Evolutionary conservation across 2,113 vertebrate genomes (phyloP), one percentile per base, ranked within the genome.

Genomic region (Spea multiplicata): DNA sequence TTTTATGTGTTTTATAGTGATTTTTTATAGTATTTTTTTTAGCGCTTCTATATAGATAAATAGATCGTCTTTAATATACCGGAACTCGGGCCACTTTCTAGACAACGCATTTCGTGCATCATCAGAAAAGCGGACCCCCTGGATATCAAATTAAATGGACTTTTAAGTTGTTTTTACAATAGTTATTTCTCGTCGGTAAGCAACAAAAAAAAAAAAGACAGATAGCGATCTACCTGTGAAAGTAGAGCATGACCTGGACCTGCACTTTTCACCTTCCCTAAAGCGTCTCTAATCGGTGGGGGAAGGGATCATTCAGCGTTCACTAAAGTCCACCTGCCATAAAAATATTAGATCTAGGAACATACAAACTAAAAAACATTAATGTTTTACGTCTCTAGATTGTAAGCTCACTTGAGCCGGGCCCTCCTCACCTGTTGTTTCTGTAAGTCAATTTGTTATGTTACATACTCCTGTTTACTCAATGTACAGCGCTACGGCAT

Each of bases 161-260:
- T 9, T 9, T 66, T 44, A 9, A 9, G 65, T 44, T 66, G 9
- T 45, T 45, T 6, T 45, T 13, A 45, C 17, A 44, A 9, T 66
- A 44, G 30, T 45, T 45, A 10, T 44, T n/a, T 44, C 30, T 46
- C 8, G 44, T 13, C 3, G 30, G 44, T 46, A 12, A 45, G 10
- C 45, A 69, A 68, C 9, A 68, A 66, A 66, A n/a, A 44, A 46
- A 45, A 67, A 46, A 67, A 7, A 67, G 66, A 16, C 9, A 68
- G 66, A 68, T 48, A 13, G 66, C 9, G 6, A 73, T 57, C 71
- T 45, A 44, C 14, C 12, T 59, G 52, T 59, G 71, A 73, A 73
- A 73, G 44, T 73, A 44, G 3, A 59, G 50, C 16, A 8, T 59
- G 53, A 57, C 53, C 71, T 45, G 53, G 3, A n/a, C 55, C 16